Evolutionary conservation across 2,797 vertebrate species (phyloP).

Genomic region (Glossophaga mutica): DNA sequence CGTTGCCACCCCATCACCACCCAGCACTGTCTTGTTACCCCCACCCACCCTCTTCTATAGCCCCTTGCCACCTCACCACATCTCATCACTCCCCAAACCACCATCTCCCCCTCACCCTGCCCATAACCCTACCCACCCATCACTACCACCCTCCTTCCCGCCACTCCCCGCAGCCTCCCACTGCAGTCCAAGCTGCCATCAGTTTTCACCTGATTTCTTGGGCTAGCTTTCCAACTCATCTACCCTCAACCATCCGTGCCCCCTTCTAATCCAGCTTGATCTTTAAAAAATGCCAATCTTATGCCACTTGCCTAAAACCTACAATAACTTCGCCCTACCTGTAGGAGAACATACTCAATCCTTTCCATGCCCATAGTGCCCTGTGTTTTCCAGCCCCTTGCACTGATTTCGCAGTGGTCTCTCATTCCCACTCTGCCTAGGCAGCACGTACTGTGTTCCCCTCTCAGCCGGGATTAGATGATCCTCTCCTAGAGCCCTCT

Average conservation of each 20-base stretch:
- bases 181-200: neutral
- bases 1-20: neutral
- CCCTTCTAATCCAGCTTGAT: neutral
- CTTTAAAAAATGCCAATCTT: neutral
- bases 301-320: neutral
- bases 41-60: neutral
- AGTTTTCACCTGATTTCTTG: neutral
- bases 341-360: neutral
- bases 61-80: neutral
- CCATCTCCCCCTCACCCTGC: neutral
- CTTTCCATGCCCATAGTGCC: neutral
- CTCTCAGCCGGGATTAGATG: neutral
- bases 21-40: neutral
- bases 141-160: no score
- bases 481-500: neutral
- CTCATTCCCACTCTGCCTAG: neutral
- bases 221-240: neutral
- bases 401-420: fast-evolving
- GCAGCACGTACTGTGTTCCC: fast-evolving
- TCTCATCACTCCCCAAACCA: neutral
- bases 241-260: neutral
- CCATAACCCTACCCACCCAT: fast-evolving
- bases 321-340: neutral
- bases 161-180: neutral
- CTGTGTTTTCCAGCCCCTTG: neutral